Base-by-base conservation (phyloP, 2,113 vertebrate genomes). In the Micronycteris hirsuta region DNA sequence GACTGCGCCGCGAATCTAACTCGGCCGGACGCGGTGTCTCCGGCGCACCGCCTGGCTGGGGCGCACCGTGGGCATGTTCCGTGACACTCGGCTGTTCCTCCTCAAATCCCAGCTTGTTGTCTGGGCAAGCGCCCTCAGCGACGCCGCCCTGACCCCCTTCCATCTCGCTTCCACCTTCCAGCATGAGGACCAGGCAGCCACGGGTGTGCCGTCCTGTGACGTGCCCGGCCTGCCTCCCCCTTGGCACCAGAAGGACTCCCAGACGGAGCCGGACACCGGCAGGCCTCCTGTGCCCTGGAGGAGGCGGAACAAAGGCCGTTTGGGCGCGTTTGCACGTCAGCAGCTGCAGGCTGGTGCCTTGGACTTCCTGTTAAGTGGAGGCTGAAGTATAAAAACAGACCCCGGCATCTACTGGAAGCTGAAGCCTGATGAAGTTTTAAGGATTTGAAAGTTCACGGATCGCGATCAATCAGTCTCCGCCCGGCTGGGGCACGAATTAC, bases 401-500 rank as follows among this genome's bases (percentile, higher is more conserved):
- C 7, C 63, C 96, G 91, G 82, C 91, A 77, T 97, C 97, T 97
- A 93, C 26, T 86, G 93, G 95, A 84, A 98, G 85, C 84, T 83
- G 81, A 94, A 93, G 83, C 26, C 45, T 88, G 80, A 17, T 92
- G 93, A 97, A 96, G 26, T 95, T 97, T 92, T 86, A 94, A 93
- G 95, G 96, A 97, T 96, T 96, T 96, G 88, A 97, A 98, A 97
- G 92, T 97, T 98, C 31, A 4, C 82, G 84, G 91, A 95, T 97
- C 61, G 26, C 85, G 94, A 84, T 93, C 96, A 97, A 77, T 98
- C 97, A 97, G 95, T 89, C 52, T 26, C 68, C 95, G 38, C 43
- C 54, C 89, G 3, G 7, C 17, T 70, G n/a, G 28, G 94, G 77
- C 89, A 56, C 96, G 94, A 96, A 97, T 97, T 96, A 97, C 94